phyloP scores from a whole-genome alignment of 2,888 invertebrate genomes.

The Osmoderma eremita region DNA sequence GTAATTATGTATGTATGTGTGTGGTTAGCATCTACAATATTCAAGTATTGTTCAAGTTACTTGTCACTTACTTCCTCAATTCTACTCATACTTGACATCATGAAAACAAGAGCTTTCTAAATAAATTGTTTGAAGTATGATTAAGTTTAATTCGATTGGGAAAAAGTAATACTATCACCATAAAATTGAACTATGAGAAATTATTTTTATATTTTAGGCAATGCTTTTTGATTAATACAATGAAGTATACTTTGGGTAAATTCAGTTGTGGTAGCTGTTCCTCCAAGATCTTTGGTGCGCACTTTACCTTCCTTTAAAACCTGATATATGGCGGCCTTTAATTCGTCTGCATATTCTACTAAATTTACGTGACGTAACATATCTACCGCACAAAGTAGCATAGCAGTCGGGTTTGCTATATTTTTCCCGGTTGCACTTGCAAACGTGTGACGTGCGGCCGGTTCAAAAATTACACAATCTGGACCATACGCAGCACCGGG shows the following conservation, averaged over 20 bases:
- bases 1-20: too few species aligned
- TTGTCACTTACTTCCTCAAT: too few species aligned
- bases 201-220: too few species aligned
- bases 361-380: constrained; percentile 90
- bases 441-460: constrained; percentile 85
- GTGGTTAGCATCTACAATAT: too few species aligned
- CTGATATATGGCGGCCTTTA: constrained; percentile 81
- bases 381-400: constrained; percentile 89
- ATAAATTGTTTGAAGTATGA: too few species aligned
- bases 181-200: too few species aligned
- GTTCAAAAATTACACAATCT: constrained; percentile 92
- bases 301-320: constrained; percentile 86
- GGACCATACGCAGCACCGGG: constrained; percentile 91
- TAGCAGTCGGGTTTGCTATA: constrained; percentile 95
- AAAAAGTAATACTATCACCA: too few species aligned
- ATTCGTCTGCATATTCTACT: constrained; percentile 78
- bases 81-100: too few species aligned
- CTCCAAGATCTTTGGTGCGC: constrained; percentile 90
- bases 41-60: too few species aligned
- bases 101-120: too few species aligned
- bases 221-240: too few species aligned
- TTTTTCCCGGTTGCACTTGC: constrained; percentile 88
- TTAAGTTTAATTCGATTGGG: too few species aligned
- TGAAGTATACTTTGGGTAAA: constrained; percentile 86
- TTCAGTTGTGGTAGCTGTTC: constrained; percentile 89